These are phyloP conservation scores for Spinibarbus caldwelli DNA, from an alignment of 2,797 vertebrate species.

Conservation along the genomic window DNA sequence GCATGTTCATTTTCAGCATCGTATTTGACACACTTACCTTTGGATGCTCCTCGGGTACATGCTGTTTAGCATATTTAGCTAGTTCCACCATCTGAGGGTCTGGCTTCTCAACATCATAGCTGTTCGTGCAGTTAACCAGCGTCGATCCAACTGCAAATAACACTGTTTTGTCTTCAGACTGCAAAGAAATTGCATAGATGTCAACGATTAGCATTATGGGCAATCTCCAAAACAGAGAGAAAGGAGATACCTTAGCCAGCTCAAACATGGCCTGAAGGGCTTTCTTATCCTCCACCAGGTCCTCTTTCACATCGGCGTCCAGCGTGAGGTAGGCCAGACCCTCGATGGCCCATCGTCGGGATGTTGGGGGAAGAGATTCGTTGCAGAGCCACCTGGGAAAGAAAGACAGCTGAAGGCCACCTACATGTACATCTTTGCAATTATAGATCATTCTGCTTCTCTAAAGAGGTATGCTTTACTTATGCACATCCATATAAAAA, in stretches of 20 bases:
- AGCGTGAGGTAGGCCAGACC: slow-evolving; percentile 98
- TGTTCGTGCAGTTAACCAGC: slow-evolving; percentile 97
- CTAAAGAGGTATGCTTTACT: neutral
- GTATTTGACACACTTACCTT: slow-evolving; percentile 80
- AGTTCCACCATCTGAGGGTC: slow-evolving; percentile 97
- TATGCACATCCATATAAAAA: neutral
- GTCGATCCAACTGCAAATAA: slow-evolving; percentile 94
- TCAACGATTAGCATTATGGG: neutral
- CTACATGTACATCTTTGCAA: slow-evolving; percentile 6
- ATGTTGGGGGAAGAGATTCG: slow-evolving; percentile 81
- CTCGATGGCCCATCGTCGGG: slow-evolving; percentile 94
- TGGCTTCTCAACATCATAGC: slow-evolving; percentile 92
- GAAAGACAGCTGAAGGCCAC: slow-evolving; percentile 26
- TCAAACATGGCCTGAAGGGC: slow-evolving; percentile 93
- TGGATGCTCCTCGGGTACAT: slow-evolving; percentile 94
- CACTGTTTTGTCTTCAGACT: slow-evolving; percentile 95
- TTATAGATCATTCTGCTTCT: neutral
- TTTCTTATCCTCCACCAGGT: slow-evolving; percentile 89
- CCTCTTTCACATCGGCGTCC: slow-evolving; percentile 96
- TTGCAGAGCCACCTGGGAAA: slow-evolving; percentile 93
- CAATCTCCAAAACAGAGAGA: neutral
- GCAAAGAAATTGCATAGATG: slow-evolving; percentile 46
- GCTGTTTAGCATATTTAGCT: slow-evolving; percentile 98
- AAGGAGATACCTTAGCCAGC: slow-evolving; percentile 84
- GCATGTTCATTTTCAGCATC: neutral